These are phyloP conservation scores for Nanorana parkeri DNA, from an alignment of 2,113 vertebrate genomes.

Conservation along the genomic window DNA sequence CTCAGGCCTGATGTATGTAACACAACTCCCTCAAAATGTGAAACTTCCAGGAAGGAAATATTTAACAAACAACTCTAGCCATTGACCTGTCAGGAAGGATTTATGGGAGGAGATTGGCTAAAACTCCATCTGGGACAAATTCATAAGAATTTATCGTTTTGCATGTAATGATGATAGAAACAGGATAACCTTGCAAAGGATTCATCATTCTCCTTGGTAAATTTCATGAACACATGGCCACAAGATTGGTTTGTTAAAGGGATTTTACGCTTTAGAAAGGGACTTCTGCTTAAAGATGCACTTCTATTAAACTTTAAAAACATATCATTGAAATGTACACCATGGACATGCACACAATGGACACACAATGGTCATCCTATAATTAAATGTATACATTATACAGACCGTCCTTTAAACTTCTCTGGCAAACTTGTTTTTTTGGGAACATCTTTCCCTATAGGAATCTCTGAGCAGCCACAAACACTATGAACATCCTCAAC, in stretches of 20 bases:
- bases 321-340: no score
- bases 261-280: neutral
- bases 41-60: neutral
- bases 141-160: neutral
- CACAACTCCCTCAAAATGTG: slow-evolving; percentile 10
- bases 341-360: no score
- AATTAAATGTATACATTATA: no score
- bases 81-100: slow-evolving; percentile 29
- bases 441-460: no score
- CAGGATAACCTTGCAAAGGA: slow-evolving; percentile 24
- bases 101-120: slow-evolving; percentile 5
- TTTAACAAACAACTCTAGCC: slow-evolving; percentile 35
- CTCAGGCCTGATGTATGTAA: neutral
- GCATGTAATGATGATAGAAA: slow-evolving; percentile 9
- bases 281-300: no score
- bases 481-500: no score
- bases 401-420: no score
- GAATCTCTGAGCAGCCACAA: no score
- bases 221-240: neutral
- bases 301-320: no score
- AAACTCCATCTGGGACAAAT: neutral
- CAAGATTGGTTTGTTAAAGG: neutral
- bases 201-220: neutral
- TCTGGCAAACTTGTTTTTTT: no score
- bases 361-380: no score